Evolutionary conservation across 2,797 vertebrate species (phyloP).

Genomic region (Apogon talboti): DNA sequence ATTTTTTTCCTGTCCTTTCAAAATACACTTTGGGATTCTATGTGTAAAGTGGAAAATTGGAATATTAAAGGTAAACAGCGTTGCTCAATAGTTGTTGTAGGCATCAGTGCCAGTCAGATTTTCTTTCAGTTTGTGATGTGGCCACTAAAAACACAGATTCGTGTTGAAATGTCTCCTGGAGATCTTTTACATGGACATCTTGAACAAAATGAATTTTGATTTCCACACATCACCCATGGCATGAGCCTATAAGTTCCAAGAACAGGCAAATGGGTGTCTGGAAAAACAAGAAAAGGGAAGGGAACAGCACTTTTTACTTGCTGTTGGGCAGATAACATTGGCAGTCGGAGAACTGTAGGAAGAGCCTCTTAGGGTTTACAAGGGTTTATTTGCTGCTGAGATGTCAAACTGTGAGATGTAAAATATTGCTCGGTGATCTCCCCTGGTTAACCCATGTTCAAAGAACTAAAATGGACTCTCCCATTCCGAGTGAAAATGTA

Average conservation of each 20-base stretch:
- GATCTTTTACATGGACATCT: slow-evolving; percentile 25
- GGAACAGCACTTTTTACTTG: slow-evolving; percentile 38
- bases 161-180: slow-evolving; percentile 9
- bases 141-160: slow-evolving; percentile 11
- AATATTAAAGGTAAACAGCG: neutral
- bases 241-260: slow-evolving; percentile 26
- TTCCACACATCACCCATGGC: slow-evolving; percentile 26
- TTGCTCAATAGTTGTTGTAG: slow-evolving; percentile 1
- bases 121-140: too few relatives aligned
- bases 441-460: slow-evolving; percentile 68
- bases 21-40: too few relatives aligned
- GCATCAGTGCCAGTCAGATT: too few relatives aligned
- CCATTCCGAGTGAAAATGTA: slow-evolving; percentile 37
- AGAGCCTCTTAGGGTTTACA: slow-evolving; percentile 46
- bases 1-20: too few relatives aligned
- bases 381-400: slow-evolving; percentile 58
- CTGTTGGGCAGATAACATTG: slow-evolving; percentile 61
- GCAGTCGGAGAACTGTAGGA: slow-evolving; percentile 54
- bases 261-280: slow-evolving; percentile 44
- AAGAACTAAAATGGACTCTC: slow-evolving; percentile 58
- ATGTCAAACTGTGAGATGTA: slow-evolving; percentile 64
- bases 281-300: slow-evolving; percentile 44
- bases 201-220: slow-evolving; percentile 32
- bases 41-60: too few relatives aligned
- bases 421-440: slow-evolving; percentile 64